Evolutionary conservation across 2,797 vertebrate species (phyloP), one percentile per base, ranked within the genome.

Genomic region (Sebastes oblongus): DNA sequence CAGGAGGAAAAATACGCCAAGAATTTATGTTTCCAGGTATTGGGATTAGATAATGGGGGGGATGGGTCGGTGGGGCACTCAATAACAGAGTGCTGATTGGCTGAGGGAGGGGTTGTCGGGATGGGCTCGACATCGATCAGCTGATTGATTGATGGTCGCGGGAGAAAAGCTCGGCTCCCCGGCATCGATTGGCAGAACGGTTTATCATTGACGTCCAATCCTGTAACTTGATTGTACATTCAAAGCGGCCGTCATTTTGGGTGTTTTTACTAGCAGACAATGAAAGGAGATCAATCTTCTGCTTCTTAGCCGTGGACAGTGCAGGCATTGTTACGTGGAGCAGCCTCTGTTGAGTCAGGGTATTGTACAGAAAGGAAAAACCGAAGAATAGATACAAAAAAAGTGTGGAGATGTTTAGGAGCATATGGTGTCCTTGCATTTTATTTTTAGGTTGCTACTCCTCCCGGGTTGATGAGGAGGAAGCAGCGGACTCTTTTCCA

Each of bases 341-440:
- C 22, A 5, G 58, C 34, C 46, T 22, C 75, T 34, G n/a, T 55
- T 2, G 12, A 66, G 27, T 64, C 32, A n/a, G 60, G 65, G 18
- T 68, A 5, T 54, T 6, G n/a, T 9, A 56, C 58, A 24, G 54
- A 69, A 66, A 64, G 13, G 39, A 46, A 60, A 76, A 27, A 64
- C 4, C 36, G 52, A 52, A 56, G 64, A 78, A 20, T 12, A 36
- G 25, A 20, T n/a, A 42, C 7, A 18, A 18, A 16, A 64, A 39
- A 46, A 68, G 25, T 77, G 39, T 16, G 32, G 32, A 68, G 39
- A 69, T 25, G 58, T 56, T 80, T 81, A 67, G 80, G 78, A 88
- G 66, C 91, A 91, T 91, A 91, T 87, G 93, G 89, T 91, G 92
- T 91, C 87, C 88, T 91, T 88, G 90, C 87, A 74, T 88, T 89